Percentiles rank a stretch among this genome's conserved stretches.
phyloP scores from a whole-genome alignment of 2,113 vertebrate species.

The Azemiops feae region DNA sequence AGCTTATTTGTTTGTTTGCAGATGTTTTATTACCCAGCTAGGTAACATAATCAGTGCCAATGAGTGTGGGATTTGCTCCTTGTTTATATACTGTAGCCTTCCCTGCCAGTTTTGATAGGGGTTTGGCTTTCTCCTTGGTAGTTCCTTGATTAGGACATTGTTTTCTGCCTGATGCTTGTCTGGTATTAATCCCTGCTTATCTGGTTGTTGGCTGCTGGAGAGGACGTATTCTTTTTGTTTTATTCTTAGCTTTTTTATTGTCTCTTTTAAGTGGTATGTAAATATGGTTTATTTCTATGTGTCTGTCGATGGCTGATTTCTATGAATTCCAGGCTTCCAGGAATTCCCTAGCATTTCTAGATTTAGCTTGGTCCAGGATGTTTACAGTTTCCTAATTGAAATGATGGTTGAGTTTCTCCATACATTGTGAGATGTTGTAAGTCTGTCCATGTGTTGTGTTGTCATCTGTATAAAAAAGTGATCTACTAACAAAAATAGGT shows the following conservation, averaged over 20 bases:
- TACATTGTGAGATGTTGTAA: neutral
- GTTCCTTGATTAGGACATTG: neutral
- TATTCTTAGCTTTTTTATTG: neutral
- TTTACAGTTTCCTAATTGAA: neutral
- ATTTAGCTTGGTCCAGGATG: neutral
- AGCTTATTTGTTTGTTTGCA: neutral
- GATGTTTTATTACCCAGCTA: neutral
- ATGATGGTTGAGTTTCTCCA: neutral
- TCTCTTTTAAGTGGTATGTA: neutral
- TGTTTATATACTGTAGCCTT: neutral
- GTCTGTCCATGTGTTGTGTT: neutral
- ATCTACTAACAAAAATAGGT: neutral
- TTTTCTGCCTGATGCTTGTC: neutral
- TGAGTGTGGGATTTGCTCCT: neutral
- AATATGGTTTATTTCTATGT: neutral
- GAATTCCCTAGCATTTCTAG: neutral
- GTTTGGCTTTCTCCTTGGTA: neutral
- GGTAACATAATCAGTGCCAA: neutral
- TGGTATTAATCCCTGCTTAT: neutral
- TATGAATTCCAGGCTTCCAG: neutral
- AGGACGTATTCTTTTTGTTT: neutral
- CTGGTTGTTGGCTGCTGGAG: neutral
- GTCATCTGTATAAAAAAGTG: neutral
- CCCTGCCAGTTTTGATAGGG: neutral
- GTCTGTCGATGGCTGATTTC: neutral